A percentile compares a stretch with the other conserved stretches of the same genome.
Evolutionary conservation across 2,888 invertebrate species (phyloP).

Genomic region (Achlya flavicornis): DNA sequence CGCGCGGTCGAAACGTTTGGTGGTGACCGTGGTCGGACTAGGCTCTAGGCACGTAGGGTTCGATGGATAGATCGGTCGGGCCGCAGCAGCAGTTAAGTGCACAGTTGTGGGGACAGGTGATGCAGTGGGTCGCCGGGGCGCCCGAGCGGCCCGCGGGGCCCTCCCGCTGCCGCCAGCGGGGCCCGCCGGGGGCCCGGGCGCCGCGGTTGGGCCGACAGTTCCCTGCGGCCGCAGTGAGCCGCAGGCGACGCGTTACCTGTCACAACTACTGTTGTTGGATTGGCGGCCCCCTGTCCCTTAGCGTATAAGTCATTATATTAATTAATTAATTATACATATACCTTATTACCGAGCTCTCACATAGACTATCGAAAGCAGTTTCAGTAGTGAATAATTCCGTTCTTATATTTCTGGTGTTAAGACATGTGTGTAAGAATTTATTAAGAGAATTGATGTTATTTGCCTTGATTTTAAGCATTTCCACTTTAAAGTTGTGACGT

Average conservation of each 20-base stretch:
- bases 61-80: constrained; percentile 15
- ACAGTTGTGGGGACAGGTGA: constrained; percentile 60
- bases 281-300: constrained; percentile 81
- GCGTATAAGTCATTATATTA: constrained; percentile 39
- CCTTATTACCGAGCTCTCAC: constrained; percentile 46
- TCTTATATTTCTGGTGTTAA: constrained; percentile 57
- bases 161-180: too few relatives aligned
- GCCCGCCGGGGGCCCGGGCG: too few relatives aligned
- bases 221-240: constrained; percentile 69
- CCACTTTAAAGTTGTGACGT: constrained; percentile 81
- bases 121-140: constrained; percentile 43
- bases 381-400: constrained; percentile 43
- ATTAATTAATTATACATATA: constrained; percentile 27
- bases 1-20: too few relatives aligned
- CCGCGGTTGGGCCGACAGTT: constrained; percentile 83
- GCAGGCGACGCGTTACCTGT: constrained; percentile 69
- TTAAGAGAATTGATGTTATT: constrained; percentile 64
- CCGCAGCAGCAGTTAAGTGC: constrained; percentile 1
- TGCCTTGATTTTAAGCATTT: constrained; percentile 80
- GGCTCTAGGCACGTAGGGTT: constrained; percentile 10
- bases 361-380: constrained; percentile 49
- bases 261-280: constrained; percentile 83
- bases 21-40: constrained; percentile 17
- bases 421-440: constrained; percentile 69
- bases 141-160: too few relatives aligned